A percentile compares a stretch with the other conserved stretches of the same genome.
Evolutionary conservation across 2,113 vertebrate genomes (phyloP).

Genomic region (Cervus canadensis): DNA sequence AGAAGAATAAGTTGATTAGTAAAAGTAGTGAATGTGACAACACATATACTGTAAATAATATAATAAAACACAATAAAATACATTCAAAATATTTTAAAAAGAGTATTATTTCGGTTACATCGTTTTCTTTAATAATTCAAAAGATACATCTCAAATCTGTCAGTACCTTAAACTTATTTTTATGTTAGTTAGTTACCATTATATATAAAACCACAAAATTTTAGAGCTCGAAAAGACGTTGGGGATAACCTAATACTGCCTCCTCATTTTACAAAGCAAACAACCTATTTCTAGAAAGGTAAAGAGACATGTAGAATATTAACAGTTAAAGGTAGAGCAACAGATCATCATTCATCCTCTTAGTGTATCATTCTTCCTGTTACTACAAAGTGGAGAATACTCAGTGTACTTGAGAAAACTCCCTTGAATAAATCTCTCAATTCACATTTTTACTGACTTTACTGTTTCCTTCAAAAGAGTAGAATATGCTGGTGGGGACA

Average conservation of each 20-base stretch:
- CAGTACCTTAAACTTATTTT: neutral
- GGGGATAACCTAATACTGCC: neutral
- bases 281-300: neutral
- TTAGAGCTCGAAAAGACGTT: neutral
- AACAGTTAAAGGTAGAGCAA: neutral
- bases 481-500: neutral
- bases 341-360: neutral
- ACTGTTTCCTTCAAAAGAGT: neutral
- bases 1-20: neutral
- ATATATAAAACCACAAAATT: neutral
- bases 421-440: neutral
- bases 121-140: neutral
- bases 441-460: neutral
- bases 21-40: neutral
- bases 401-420: neutral
- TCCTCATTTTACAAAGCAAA: neutral
- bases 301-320: neutral
- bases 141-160: neutral
- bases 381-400: neutral
- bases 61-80: neutral
- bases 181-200: neutral
- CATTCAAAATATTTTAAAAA: neutral
- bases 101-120: neutral
- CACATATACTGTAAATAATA: neutral
- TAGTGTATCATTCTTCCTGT: neutral